phyloP scores from a whole-genome alignment of 2,113 vertebrate species.

The Vimba vimba region DNA sequence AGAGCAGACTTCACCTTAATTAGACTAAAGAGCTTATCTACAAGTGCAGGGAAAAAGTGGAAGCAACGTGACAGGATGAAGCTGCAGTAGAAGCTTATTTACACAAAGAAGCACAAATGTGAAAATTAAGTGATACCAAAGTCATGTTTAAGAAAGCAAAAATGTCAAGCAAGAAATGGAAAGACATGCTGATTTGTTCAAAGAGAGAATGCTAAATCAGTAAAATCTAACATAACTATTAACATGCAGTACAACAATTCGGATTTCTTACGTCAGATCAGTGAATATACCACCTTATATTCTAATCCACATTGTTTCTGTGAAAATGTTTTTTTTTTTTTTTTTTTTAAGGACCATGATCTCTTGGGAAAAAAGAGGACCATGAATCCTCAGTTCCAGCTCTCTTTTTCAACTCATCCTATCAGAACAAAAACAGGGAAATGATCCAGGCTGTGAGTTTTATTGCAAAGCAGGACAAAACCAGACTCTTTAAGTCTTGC shows the following conservation, averaged over 20 bases:
- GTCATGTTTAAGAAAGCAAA: conserved; percentile 3
- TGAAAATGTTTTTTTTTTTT: background rate
- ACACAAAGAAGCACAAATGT: background rate
- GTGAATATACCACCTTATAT: background rate
- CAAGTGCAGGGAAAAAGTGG: conserved; percentile 57
- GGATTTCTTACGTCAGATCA: background rate
- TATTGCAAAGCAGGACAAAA: conserved; percentile 1
- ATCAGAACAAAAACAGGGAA: conserved; percentile 13
- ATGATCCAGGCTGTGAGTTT: background rate
- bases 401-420: background rate
- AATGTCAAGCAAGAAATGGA: background rate
- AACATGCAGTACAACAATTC: background rate
- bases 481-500: background rate
- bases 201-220: conserved; percentile 6
- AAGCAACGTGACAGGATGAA: conserved; percentile 41
- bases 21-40: conserved; percentile 72
- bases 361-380: background rate
- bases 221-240: background rate
- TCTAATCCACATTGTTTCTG: background rate
- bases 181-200: background rate
- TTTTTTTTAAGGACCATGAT: background rate
- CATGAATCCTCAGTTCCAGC: background rate
- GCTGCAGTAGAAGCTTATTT: conserved; percentile 1
- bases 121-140: background rate
- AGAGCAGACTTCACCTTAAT: conserved; percentile 57